A percentile compares a stretch with the other conserved stretches of the same genome.
phyloP scores from a whole-genome alignment of 2,888 invertebrate species.

The Gerris lacustris region DNA sequence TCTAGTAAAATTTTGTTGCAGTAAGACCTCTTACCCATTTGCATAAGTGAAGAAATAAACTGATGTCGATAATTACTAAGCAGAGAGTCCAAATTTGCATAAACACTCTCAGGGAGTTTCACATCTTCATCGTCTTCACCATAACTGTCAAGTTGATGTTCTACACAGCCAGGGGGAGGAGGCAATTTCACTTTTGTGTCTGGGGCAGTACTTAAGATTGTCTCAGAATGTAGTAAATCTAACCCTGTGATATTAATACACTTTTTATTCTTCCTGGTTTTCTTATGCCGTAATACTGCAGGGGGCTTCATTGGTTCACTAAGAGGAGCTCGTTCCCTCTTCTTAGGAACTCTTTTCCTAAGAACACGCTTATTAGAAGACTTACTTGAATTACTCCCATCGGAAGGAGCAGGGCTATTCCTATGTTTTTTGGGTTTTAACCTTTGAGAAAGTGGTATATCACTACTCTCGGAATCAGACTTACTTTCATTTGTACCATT shows the following conservation, averaged over 20 bases:
- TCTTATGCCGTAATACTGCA: background rate
- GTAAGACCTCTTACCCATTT: constrained; percentile 66
- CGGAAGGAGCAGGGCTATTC: background rate
- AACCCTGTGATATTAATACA: constrained; percentile 40
- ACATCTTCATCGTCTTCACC: constrained; percentile 41
- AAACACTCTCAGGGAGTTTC: constrained; percentile 40
- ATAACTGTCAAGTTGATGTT: constrained; percentile 69
- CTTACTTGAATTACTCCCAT: background rate
- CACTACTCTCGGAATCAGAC: constrained; percentile 11
- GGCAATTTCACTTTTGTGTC: constrained; percentile 55
- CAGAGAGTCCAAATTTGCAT: constrained; percentile 73
- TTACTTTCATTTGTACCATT: constrained; percentile 13
- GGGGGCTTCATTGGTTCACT: background rate
- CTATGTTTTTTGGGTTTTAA: constrained; percentile 7
- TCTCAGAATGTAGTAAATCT: constrained; percentile 77
- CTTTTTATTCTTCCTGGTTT: background rate
- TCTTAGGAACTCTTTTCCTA: background rate
- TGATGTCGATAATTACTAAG: constrained; percentile 68
- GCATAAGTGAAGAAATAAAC: constrained; percentile 68
- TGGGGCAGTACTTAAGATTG: constrained; percentile 70
- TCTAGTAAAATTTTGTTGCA: background rate
- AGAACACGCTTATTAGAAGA: background rate
- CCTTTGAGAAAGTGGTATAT: constrained; percentile 14
- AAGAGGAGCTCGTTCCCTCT: background rate
- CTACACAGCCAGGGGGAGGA: constrained; percentile 81